Evolutionary conservation across 2,888 invertebrate species (phyloP).

Genomic region (Pilophorus perplexus): DNA sequence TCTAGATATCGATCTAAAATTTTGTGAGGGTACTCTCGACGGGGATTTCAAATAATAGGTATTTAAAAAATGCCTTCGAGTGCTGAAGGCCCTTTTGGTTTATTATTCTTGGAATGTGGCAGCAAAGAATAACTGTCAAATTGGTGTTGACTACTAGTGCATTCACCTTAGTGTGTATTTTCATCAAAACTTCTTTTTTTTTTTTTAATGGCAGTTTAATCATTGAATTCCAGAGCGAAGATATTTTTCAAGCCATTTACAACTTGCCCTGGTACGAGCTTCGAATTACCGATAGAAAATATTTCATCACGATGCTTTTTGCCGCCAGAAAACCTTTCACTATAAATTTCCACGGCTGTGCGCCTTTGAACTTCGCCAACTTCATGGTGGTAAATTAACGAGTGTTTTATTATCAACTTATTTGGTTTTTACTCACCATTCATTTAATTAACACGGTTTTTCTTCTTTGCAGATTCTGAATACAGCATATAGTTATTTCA

Average conservation of each 20-base stretch:
- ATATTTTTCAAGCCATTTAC: neutral
- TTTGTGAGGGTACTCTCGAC: no score
- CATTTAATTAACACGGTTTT: neutral
- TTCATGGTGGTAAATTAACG: neutral
- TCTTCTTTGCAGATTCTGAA: conserved; percentile 27
- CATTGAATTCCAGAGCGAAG: neutral
- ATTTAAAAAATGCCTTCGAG: no score
- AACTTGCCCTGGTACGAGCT: neutral
- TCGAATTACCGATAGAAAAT: neutral
- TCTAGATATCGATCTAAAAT: no score
- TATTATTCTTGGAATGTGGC: no score
- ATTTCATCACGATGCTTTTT: neutral
- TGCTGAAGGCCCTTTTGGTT: no score
- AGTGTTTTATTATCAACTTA: no score
- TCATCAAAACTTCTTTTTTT: neutral
- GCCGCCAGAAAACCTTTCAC: neutral
- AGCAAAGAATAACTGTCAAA: no score
- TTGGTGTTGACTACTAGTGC: no score
- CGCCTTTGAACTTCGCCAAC: neutral
- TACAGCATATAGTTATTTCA: conserved; percentile 27
- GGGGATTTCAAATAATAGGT: no score
- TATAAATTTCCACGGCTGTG: neutral
- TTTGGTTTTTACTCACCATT: neutral
- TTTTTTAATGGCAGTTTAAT: no score
- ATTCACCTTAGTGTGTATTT: no score